Evolutionary conservation across 2,113 vertebrate species (phyloP), one percentile per base, ranked within the genome.

Genomic region (Cinclus mexicanus): DNA sequence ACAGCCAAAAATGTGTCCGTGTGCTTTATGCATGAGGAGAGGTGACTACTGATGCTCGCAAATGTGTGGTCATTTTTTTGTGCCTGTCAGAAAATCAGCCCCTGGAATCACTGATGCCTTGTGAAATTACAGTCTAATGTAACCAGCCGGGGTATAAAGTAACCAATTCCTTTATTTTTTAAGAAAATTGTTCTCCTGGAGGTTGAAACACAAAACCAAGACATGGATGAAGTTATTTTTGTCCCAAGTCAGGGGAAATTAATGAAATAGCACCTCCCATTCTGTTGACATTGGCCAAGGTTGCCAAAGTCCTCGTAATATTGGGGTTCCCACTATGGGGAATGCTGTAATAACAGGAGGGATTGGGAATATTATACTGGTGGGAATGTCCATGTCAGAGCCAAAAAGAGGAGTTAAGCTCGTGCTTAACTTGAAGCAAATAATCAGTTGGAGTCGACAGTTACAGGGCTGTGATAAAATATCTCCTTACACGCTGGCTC

Each of bases 241-340:
- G 93, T 96, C 92, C 69, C 77, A 46, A 78, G 87, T 91, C 94
- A 76, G 80, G 89, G 87, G 89, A 97, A 97, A 96, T 96, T 86
- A 97, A 96, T 96, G 94, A 93, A 96, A 96, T 96, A 82, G 93
- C 95, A 92, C 92, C 92, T 96, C 86, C 90, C 72, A 71, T 92
- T 94, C 83, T 97, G 93, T 95, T 96, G 91, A 95, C 76, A 87
- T 91, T 95, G 92, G 92, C 93, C 83, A 35, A 81, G 69, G 35
- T 35, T 72, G 61, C 77, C 64, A 8, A 86, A 78, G 56, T 50
- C 49, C 70, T 91, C 60, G 57, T 35, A 74, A 95, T 96, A 93
- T 96, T 19, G 92, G 95, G 94, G 95, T 94, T 96, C 94, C 83
- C 83, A 12, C 86, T 64, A 74, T 96, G 76, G 69, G 88, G 89